These are phyloP conservation scores for Pristionchus fissidentatus DNA, from an alignment of 2,888 invertebrate species.

Conservation along the genomic window DNA sequence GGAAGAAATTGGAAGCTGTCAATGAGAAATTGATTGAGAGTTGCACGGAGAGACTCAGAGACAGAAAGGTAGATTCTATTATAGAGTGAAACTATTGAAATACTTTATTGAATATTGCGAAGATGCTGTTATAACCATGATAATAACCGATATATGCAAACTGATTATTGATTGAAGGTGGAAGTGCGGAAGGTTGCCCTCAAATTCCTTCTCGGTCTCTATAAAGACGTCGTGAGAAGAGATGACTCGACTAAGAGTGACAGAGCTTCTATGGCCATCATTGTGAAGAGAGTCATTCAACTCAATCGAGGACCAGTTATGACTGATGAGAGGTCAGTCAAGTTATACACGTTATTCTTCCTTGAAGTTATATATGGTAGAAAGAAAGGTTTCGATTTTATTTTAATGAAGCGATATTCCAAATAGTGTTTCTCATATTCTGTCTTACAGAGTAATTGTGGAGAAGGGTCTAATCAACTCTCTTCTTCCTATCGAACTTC, in stretches of 20 bases:
- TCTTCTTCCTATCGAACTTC: slow-evolving; percentile 31
- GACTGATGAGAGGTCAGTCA: slow-evolving; percentile 35
- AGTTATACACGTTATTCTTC: background rate
- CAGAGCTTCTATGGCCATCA: background rate
- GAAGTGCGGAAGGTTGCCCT: slow-evolving; percentile 20
- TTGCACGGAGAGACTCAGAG: slow-evolving; percentile 55
- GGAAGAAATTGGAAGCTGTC: slow-evolving; percentile 57
- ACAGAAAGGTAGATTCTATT: slow-evolving; percentile 53
- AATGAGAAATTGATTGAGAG: slow-evolving; percentile 57
- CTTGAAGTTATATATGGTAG: background rate
- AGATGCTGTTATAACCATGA: too few species aligned
- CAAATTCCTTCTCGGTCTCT: background rate
- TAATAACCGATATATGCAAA: background rate
- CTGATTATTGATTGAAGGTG: background rate
- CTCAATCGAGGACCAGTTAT: background rate
- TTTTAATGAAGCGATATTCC: background rate
- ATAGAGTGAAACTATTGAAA: too few species aligned
- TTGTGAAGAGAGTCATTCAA: slow-evolving; percentile 3
- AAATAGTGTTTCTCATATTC: background rate
- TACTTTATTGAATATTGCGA: too few species aligned
- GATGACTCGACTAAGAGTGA: slow-evolving; percentile 45
- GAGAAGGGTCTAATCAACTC: slow-evolving; percentile 45
- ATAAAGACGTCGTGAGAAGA: slow-evolving; percentile 35
- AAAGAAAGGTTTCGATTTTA: background rate
- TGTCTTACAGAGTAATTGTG: slow-evolving; percentile 30